Conservation (phyloP, 1,140 invertebrate genomes). For the Scaptomyza pallida region DNA sequence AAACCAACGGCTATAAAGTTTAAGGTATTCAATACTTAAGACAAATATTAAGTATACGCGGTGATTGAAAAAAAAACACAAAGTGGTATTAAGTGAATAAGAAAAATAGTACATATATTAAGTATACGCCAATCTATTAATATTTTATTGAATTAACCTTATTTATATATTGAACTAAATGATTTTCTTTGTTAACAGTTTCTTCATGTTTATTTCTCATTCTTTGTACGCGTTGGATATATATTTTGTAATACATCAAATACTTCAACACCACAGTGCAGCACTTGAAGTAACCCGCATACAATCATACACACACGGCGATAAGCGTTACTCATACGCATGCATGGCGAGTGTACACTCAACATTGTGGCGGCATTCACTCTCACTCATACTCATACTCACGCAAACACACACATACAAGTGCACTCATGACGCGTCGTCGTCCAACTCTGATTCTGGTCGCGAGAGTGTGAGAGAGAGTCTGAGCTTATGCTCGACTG, state of each 20-base stretch:
- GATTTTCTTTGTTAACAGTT: too few species aligned
- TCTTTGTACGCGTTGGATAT: constrained; percentile 45
- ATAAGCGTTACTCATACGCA: constrained; percentile 74
- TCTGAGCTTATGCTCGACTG: constrained; percentile 44
- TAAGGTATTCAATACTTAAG: too few species aligned
- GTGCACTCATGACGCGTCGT: constrained; percentile 62
- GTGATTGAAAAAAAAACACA: too few species aligned
- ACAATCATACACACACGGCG: constrained; percentile 14
- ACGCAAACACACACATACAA: constrained; percentile 42
- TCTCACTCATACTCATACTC: constrained; percentile 19
- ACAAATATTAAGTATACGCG: too few species aligned
- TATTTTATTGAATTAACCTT: too few species aligned
- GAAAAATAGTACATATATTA: neutral
- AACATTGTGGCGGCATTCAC: constrained; percentile 51
- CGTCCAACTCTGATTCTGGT: constrained; percentile 49
- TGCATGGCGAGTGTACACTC: constrained; percentile 73
- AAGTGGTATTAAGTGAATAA: too few species aligned
- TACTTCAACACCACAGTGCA: constrained; percentile 60
- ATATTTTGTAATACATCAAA: constrained; percentile 79
- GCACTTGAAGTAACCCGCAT: constrained; percentile 53
- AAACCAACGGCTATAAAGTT: too few species aligned
- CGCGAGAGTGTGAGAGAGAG: constrained; percentile 1
- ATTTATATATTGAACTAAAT: too few species aligned
- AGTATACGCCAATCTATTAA: neutral
- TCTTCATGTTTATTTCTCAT: neutral